Evolutionary conservation across 2,797 vertebrate genomes (phyloP).

Genomic region (Coilia nasus): DNA sequence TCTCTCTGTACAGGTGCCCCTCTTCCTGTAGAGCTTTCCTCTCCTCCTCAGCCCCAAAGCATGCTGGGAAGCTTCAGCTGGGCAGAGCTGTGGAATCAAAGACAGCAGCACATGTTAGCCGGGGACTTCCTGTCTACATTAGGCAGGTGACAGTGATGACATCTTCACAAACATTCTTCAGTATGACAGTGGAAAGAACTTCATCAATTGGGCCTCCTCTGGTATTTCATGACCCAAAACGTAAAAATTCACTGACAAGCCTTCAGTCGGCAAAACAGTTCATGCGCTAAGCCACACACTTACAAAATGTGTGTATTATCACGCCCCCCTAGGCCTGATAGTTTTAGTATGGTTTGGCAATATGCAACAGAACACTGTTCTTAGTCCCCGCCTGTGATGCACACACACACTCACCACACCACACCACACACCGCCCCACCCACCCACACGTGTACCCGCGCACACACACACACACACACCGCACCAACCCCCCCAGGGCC

Average conservation of each 20-base stretch:
- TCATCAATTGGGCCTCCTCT: not conserved
- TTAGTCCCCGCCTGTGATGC: not conserved
- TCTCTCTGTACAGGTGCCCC: slow-evolving; percentile 50
- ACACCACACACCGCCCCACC: not conserved
- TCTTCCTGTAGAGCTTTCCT: slow-evolving; percentile 32
- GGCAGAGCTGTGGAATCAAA: slow-evolving; percentile 1
- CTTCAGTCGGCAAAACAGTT: not conserved
- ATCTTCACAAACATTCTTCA: not conserved
- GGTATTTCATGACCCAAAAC: not conserved
- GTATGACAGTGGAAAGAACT: not conserved
- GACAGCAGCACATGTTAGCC: not conserved
- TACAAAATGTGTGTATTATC: not conserved
- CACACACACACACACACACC: slow-evolving; percentile 7
- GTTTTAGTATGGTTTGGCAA: slow-evolving; percentile 1
- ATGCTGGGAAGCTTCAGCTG: slow-evolving; percentile 1
- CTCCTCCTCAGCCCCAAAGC: not conserved
- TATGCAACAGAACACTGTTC: not conserved
- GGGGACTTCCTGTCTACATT: too few relatives aligned
- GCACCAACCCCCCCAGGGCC: slow-evolving; percentile 60
- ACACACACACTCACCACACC: not conserved
- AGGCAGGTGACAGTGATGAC: not conserved
- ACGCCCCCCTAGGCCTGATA: not conserved
- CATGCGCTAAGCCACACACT: not conserved
- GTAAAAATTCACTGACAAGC: not conserved
- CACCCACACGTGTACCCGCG: too few relatives aligned